phyloP scores from a whole-genome alignment of 2,797 vertebrate species.

The Ataeniobius toweri region DNA sequence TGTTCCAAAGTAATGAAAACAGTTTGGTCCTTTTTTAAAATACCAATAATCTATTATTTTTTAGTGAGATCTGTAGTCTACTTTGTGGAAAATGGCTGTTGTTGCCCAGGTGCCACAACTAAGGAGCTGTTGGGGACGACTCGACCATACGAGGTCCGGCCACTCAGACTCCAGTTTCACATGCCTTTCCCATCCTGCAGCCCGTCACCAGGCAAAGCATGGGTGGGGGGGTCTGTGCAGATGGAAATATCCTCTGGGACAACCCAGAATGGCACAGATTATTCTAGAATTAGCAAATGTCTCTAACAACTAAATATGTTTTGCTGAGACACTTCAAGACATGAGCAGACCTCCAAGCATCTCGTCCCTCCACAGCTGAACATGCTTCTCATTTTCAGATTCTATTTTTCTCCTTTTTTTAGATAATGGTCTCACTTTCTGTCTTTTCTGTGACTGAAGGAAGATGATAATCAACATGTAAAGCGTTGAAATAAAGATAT shows the following conservation, averaged over 20 bases:
- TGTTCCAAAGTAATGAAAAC: conserved; percentile 26
- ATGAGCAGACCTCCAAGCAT: conserved; percentile 30
- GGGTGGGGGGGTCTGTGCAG: conserved; percentile 16
- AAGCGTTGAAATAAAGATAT: conserved; percentile 53
- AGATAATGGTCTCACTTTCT: conserved; percentile 53
- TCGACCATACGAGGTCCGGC: conserved; percentile 40
- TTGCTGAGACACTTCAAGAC: conserved; percentile 43
- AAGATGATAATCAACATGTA: conserved; percentile 59
- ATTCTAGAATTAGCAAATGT: conserved; percentile 81
- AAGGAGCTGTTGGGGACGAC: conserved; percentile 43
- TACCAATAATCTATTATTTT: conserved; percentile 22
- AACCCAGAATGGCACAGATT: conserved; percentile 64
- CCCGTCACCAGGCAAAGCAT: conserved; percentile 34
- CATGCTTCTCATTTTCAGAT: conserved; percentile 58
- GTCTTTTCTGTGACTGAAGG: conserved; percentile 33
- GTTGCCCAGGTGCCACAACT: conserved; percentile 27
- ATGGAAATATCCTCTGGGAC: conserved; percentile 76
- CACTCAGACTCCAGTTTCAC: conserved; percentile 70
- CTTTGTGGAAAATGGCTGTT: conserved; percentile 48
- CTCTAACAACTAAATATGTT: conserved; percentile 71
- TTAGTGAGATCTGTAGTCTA: conserved; percentile 50
- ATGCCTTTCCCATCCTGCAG: conserved; percentile 68
- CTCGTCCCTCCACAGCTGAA: conserved; percentile 63
- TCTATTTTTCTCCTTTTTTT: conserved; percentile 42
- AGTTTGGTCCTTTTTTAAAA: neutral